Conservation (phyloP, 2,888 invertebrate genomes). For the Calameuta pallipes region DNA sequence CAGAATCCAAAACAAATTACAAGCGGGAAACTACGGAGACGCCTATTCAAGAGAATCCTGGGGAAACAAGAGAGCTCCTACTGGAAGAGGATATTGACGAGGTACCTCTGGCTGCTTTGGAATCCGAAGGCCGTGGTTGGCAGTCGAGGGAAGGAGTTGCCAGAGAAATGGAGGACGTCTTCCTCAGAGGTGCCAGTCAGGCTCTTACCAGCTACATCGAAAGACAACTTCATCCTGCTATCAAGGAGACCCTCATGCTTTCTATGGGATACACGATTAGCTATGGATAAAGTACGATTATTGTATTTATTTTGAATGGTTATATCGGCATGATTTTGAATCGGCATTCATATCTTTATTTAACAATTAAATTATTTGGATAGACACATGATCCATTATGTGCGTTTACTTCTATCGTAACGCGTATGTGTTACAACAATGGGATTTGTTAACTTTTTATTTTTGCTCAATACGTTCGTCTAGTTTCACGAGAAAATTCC, state of each 20-base stretch:
- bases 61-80: conserved; percentile 42
- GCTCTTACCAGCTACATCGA: conserved; percentile 86
- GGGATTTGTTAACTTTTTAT: background rate
- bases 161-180: conserved; percentile 86
- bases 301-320: background rate
- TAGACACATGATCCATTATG: background rate
- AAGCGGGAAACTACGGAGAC: conserved; percentile 32
- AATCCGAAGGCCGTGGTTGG: conserved; percentile 44
- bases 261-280: conserved; percentile 90
- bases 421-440: background rate
- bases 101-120: conserved; percentile 25
- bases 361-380: background rate
- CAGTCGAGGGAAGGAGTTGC: conserved; percentile 74
- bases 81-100: conserved; percentile 39
- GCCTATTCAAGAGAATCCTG: conserved; percentile 20
- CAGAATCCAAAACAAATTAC: conserved; percentile 22
- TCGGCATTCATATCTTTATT: background rate
- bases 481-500: background rate
- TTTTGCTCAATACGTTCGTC: background rate
- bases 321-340: background rate
- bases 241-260: conserved; percentile 87
- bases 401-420: background rate
- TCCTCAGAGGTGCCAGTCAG: conserved; percentile 84
- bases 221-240: conserved; percentile 84
- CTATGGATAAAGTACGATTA: conserved; percentile 72